These are phyloP conservation scores for Anoncus sp. DNA, from an alignment of 2,888 invertebrate genomes.

Conservation along the genomic window DNA sequence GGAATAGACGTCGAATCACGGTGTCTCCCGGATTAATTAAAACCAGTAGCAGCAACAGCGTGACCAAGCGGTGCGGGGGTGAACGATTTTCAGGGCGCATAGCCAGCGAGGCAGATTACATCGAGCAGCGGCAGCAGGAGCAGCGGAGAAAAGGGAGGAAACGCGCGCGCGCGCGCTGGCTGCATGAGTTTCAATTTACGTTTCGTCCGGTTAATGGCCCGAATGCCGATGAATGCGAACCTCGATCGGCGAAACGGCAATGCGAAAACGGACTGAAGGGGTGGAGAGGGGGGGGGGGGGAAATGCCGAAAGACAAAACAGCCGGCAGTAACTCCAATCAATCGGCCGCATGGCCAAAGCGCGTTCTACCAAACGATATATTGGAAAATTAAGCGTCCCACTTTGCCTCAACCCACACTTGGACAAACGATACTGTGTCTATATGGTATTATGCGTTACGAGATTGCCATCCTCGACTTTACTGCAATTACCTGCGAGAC, in stretches of 20 bases:
- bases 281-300: constrained; percentile 43
- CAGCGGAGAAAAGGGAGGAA: constrained; percentile 59
- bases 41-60: constrained; percentile 62
- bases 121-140: constrained; percentile 49
- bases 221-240: constrained; percentile 70
- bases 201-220: constrained; percentile 72
- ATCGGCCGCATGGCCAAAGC: constrained; percentile 67
- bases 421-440: constrained; percentile 43
- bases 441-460: constrained; percentile 26
- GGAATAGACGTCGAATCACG: constrained; percentile 68
- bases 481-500: constrained; percentile 34
- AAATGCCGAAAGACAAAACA: constrained; percentile 69
- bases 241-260: constrained; percentile 67
- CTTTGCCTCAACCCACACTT: constrained; percentile 27
- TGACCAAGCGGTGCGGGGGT: constrained; percentile 26
- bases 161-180: constrained; percentile 67
- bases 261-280: constrained; percentile 64
- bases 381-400: constrained; percentile 64
- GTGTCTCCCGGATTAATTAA: constrained; percentile 69
- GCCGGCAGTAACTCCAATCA: constrained; percentile 68
- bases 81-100: constrained; percentile 64
- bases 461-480: constrained; percentile 27
- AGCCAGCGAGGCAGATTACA: constrained; percentile 67
- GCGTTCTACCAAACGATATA: constrained; percentile 56
- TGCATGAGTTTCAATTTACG: constrained; percentile 73